Evolutionary conservation across 2,797 vertebrate genomes (phyloP).

Genomic region (Oreortyx pictus): DNA sequence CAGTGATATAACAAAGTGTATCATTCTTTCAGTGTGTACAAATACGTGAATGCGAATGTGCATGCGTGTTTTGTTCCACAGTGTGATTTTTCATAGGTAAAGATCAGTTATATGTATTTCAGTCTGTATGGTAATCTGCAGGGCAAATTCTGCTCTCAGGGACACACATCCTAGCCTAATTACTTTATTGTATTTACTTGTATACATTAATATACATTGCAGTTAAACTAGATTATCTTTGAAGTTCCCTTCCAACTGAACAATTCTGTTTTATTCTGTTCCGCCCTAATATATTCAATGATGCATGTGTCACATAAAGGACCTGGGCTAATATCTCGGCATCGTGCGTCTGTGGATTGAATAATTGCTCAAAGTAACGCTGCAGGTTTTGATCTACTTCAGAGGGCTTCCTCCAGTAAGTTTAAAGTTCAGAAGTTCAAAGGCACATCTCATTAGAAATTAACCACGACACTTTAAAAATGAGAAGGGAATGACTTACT

Average conservation of each 20-base stretch:
- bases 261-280: background rate
- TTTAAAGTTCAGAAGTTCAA: slow-evolving; percentile 70
- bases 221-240: background rate
- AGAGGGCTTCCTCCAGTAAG: background rate
- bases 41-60: background rate
- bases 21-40: background rate
- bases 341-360: background rate
- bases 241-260: background rate
- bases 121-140: background rate
- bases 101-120: background rate
- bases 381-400: slow-evolving; percentile 11
- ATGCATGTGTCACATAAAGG: background rate
- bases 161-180: background rate
- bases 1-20: background rate
- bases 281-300: background rate
- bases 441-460: slow-evolving; percentile 64
- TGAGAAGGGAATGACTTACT: background rate
- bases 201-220: background rate
- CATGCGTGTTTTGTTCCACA: background rate
- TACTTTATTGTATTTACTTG: slow-evolving; percentile 9
- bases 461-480: slow-evolving; percentile 31
- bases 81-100: background rate
- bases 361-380: background rate
- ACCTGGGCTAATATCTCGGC: background rate
- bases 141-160: background rate